These are phyloP conservation scores for Oscheius sp. DNA, from an alignment of 2,888 invertebrate species.

Conservation along the genomic window DNA sequence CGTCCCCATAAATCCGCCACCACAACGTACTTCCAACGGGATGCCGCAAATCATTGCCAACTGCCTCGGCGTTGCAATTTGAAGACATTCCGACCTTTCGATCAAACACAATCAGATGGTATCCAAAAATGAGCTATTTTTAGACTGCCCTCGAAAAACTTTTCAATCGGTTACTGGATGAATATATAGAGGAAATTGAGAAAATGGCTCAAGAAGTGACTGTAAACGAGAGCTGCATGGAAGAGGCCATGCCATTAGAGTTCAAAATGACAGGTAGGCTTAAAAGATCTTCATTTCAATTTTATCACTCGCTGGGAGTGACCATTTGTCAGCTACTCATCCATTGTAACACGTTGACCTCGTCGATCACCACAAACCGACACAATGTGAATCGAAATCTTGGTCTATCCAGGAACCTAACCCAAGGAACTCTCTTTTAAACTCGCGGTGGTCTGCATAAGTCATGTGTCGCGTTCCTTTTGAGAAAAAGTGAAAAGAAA, in stretches of 20 bases:
- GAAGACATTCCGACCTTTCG: background rate
- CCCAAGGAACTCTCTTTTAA: no score
- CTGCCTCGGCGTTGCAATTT: conserved; percentile 33
- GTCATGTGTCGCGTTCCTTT: no score
- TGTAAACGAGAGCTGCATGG: conserved; percentile 57
- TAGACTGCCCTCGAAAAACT: conserved; percentile 61
- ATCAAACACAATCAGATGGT: conserved; percentile 5
- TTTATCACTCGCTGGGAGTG: conserved; percentile 25
- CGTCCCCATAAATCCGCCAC: conserved; percentile 30
- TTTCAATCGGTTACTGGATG: conserved; percentile 61
- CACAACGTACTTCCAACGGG: conserved; percentile 30
- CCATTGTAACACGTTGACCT: conserved; percentile 34
- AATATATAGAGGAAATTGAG: conserved; percentile 71
- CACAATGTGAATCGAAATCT: background rate
- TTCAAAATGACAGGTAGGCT: conserved; percentile 61
- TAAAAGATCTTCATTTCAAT: background rate
- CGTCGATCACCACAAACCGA: conserved; percentile 30
- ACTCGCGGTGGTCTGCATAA: no score
- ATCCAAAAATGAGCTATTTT: conserved; percentile 10
- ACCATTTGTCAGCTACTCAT: conserved; percentile 23
- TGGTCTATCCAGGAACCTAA: no score
- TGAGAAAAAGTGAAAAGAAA: conserved; percentile 17
- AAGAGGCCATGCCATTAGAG: conserved; percentile 67
- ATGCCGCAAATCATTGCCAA: conserved; percentile 33
- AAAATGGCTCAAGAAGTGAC: conserved; percentile 70